Percentiles rank a stretch among this genome's conserved stretches.
Evolutionary conservation across 1,140 invertebrate genomes (phyloP).

Genomic region (Batillaria attramentaria): DNA sequence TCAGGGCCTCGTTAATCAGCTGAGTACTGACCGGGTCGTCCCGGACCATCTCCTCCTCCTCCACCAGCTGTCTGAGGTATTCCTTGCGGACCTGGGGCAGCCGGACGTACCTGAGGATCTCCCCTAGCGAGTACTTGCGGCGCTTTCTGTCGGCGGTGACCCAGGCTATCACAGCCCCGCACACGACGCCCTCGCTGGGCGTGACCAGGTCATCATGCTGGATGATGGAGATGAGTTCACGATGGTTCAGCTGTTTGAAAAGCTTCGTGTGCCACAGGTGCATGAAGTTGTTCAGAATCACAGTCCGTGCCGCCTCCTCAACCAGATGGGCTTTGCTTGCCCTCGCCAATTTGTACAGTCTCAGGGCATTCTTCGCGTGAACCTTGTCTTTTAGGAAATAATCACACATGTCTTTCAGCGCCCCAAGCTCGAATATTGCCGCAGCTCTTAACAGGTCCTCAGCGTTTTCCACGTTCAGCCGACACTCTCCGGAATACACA

Average conservation of each 20-base stretch:
- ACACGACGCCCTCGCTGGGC: conserved; percentile 30
- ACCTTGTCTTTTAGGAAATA: conserved; percentile 88
- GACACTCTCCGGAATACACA: conserved; percentile 49
- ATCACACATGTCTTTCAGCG: conserved; percentile 89
- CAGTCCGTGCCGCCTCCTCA: conserved; percentile 10
- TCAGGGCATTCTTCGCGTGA: conserved; percentile 91
- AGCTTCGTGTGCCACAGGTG: conserved; percentile 18
- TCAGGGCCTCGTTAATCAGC: conserved; percentile 3
- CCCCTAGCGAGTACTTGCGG: conserved; percentile 10
- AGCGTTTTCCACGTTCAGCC: conserved; percentile 74
- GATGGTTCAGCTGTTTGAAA: conserved; percentile 24
- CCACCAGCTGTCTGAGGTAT: not conserved
- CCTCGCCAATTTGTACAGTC: conserved; percentile 86
- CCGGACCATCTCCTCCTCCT: conserved; percentile 19
- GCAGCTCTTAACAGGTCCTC: conserved; percentile 88
- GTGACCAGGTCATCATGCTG: conserved; percentile 6
- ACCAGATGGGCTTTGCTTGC: conserved; percentile 3
- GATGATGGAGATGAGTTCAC: conserved; percentile 31
- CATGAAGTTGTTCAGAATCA: conserved; percentile 30
- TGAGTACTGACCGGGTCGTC: not conserved
- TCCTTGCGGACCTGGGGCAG: conserved; percentile 10
- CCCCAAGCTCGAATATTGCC: conserved; percentile 84
- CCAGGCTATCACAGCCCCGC: conserved; percentile 31
- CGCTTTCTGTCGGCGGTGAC: conserved; percentile 20
- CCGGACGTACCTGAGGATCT: conserved; percentile 30